Evolutionary conservation across 92 coral and sea anemone genomes (phyloP), one percentile per base, ranked within the genome.

Genomic region (Heliopora coerulea): DNA sequence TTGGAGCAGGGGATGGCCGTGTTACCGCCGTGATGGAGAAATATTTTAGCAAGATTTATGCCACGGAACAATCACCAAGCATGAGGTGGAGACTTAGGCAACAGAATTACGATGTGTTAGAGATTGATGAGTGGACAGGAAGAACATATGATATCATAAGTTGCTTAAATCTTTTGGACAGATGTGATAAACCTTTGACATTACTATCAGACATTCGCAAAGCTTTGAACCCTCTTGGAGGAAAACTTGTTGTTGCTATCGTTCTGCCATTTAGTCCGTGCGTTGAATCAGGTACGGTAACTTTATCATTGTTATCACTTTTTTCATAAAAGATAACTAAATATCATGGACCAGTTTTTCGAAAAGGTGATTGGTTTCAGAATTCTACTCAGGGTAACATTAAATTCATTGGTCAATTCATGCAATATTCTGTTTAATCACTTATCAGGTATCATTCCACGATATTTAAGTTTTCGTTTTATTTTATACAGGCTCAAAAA

Each of bases 1-100:
- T 92, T 25, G 97, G 97, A 26, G 93, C 97, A 59, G 97, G 97
- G 2, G 97, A 92, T 78, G 97, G 97, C 56, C 86, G 85, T 52
- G 97, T 92, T 26, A 92, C 97, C 2, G 83, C 78, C 30, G 77
- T 89, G 20, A 92, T 92, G 83, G 84, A 83, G 65, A 88, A 85
- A 49, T 86, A 87, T 73, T 92, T 92, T 90, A 90, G 90, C 35
- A 86, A 85, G 67, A 86, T 92, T 29, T 89, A 80, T 74, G 90
- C 79, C 13, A 92, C 97, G 54, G 97, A 92, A 66, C 97, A 92
- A 70, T 92, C 97, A 15, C 96, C 96, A 8, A 46, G 91, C 25
- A 92, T 92, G 97, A 70, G 93, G 52, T 92, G 97, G 97, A 87
- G 97, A 40, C 85, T 92, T 5, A 70, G 79, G 18, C 76, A 70